phyloP scores from a whole-genome alignment of 92 coral and sea anemone genomes.

The Diadumene lineata region DNA sequence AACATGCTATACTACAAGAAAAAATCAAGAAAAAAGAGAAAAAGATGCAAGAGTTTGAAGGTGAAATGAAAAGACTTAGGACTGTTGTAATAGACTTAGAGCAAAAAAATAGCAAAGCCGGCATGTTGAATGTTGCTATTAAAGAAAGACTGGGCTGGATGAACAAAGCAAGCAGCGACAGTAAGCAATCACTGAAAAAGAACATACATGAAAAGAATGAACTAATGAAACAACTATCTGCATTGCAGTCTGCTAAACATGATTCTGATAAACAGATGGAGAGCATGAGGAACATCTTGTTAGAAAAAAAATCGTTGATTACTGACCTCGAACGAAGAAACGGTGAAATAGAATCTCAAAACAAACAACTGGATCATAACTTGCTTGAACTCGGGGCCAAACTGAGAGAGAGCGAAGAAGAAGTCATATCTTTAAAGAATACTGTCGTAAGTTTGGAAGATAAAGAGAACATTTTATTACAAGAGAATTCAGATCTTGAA shows the following conservation, averaged over 20 bases:
- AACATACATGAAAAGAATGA: neutral
- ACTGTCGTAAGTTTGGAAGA: conserved; percentile 3
- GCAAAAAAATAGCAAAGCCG: conserved; percentile 31
- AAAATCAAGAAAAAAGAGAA: conserved; percentile 11
- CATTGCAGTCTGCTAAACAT: conserved; percentile 2
- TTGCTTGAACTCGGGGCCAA: conserved; percentile 1
- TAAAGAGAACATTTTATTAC: conserved; percentile 17
- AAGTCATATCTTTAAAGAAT: neutral
- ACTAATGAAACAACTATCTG: neutral
- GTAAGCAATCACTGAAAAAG: conserved; percentile 6
- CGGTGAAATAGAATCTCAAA: conserved; percentile 7
- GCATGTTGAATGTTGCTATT: conserved; percentile 11
- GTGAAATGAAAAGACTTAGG: conserved; percentile 7
- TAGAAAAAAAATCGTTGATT: neutral
- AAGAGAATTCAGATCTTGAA: conserved; percentile 24
- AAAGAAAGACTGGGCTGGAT: conserved; percentile 28
- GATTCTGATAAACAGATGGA: neutral
- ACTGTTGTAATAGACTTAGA: neutral
- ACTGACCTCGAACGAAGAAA: neutral
- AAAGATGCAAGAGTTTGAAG: conserved; percentile 9
- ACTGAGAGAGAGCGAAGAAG: conserved; percentile 13
- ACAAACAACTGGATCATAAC: conserved; percentile 33
- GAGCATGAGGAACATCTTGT: neutral
- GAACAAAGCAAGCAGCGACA: conserved; percentile 4
- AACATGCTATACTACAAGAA: neutral